A percentile compares a stretch with the other conserved stretches of the same genome.
These are phyloP conservation scores for Hypselothyrea guttata DNA, from an alignment of 2,888 invertebrate genomes.

Conservation along the genomic window DNA sequence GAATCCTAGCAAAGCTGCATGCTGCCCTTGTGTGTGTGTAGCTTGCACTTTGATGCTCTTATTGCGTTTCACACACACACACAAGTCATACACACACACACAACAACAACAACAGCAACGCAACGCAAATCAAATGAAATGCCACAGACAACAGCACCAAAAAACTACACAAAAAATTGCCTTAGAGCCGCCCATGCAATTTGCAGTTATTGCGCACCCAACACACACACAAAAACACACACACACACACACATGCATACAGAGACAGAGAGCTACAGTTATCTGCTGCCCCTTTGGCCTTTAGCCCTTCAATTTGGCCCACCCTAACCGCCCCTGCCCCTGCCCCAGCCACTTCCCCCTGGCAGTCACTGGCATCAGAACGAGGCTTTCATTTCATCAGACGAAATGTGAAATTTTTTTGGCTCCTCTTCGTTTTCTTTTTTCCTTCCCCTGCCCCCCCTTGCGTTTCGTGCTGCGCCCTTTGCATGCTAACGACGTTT, in stretches of 20 bases:
- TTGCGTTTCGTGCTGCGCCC: slow-evolving; percentile 14
- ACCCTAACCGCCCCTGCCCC: slow-evolving; percentile 1
- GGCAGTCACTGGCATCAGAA: slow-evolving; percentile 41
- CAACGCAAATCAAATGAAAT: slow-evolving; percentile 75
- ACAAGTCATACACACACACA: slow-evolving; percentile 8
- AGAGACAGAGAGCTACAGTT: too few species aligned
- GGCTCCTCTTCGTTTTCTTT: slow-evolving; percentile 7
- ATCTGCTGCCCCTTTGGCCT: not conserved
- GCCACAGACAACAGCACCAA: slow-evolving; percentile 57
- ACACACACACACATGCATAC: not conserved
- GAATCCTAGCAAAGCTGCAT: slow-evolving; percentile 57
- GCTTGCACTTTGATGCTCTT: slow-evolving; percentile 75
- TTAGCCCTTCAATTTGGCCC: not conserved
- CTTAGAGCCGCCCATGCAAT: slow-evolving; percentile 77
- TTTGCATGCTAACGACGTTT: slow-evolving; percentile 63
- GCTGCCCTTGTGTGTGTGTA: slow-evolving; percentile 38
- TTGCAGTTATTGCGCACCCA: slow-evolving; percentile 73
- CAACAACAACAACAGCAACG: slow-evolving; percentile 18
- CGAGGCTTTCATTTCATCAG: slow-evolving; percentile 76
- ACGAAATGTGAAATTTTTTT: slow-evolving; percentile 64
- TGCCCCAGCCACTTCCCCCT: not conserved
- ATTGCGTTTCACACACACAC: slow-evolving; percentile 60
- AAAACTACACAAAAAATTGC: slow-evolving; percentile 56
- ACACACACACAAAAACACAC: slow-evolving; percentile 26
- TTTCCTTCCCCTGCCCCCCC: slow-evolving; percentile 2